phyloP scores from a whole-genome alignment of 2,888 invertebrate genomes.

The Diachrysia chrysitis region DNA sequence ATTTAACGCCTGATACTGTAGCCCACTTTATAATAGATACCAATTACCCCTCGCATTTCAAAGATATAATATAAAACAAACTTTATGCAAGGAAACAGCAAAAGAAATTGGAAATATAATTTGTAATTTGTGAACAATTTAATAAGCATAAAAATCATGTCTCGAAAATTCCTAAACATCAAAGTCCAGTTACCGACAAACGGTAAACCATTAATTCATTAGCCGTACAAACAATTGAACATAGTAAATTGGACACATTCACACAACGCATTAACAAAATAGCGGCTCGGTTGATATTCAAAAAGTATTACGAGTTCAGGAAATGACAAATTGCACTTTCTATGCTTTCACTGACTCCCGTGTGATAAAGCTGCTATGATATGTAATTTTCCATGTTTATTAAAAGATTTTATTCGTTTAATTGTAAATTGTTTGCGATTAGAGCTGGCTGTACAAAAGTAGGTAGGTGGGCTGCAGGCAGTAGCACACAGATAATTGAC shows the following conservation, averaged over 20 bases:
- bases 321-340: constrained; percentile 68
- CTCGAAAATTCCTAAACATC: constrained; percentile 16
- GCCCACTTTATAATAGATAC: not conserved
- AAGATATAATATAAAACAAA: not conserved
- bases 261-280: constrained; percentile 58
- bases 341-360: constrained; percentile 66
- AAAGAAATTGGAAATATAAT: not conserved
- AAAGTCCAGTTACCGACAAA: constrained; percentile 37
- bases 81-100: not conserved
- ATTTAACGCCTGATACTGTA: constrained; percentile 30
- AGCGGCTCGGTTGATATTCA: constrained; percentile 48
- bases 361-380: constrained; percentile 58
- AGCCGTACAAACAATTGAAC: constrained; percentile 48
- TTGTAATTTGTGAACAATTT: not conserved
- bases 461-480: constrained; percentile 32
- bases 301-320: constrained; percentile 62
- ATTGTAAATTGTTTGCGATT: constrained; percentile 57
- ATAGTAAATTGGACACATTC: constrained; percentile 54
- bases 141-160: constrained; percentile 8
- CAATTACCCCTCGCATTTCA: not conserved
- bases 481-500: constrained; percentile 32
- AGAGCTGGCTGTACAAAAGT: constrained; percentile 46
- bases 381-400: constrained; percentile 63
- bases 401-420: constrained; percentile 53
- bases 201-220: constrained; percentile 47